Percentiles rank a stretch among this genome's conserved stretches.
phyloP scores from a whole-genome alignment of 2,888 invertebrate genomes.

The Tyria jacobaeae region DNA sequence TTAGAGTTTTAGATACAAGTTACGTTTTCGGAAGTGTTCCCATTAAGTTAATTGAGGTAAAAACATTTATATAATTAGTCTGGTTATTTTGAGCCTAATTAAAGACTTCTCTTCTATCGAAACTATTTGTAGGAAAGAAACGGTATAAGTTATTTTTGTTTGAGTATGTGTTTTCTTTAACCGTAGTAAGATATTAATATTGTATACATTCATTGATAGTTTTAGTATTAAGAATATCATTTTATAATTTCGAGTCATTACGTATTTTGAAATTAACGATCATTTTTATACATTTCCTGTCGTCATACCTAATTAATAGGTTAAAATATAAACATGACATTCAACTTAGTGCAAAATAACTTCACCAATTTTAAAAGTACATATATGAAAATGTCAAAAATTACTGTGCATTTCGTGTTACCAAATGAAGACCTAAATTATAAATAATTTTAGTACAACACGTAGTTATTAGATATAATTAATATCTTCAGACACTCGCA shows the following conservation, averaged over 20 bases:
- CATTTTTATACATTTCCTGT: too few species aligned
- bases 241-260: too few species aligned
- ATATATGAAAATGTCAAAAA: too few species aligned
- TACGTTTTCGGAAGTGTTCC: slow-evolving; percentile 5
- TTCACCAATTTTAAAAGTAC: too few species aligned
- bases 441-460: neutral
- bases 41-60: neutral
- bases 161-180: neutral
- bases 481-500: too few species aligned
- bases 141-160: neutral
- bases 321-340: too few species aligned
- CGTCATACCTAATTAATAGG: too few species aligned
- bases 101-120: neutral
- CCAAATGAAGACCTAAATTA: neutral
- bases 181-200: neutral
- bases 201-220: too few species aligned
- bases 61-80: neutral
- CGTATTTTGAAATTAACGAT: too few species aligned
- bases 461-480: neutral
- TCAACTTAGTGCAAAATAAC: too few species aligned
- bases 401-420: neutral
- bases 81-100: neutral
- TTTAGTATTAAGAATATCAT: too few species aligned
- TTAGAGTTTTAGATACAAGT: slow-evolving; percentile 20
- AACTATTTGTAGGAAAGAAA: neutral